Evolutionary conservation across 1,140 invertebrate species (phyloP).

Genomic region (Papilio helenus): DNA sequence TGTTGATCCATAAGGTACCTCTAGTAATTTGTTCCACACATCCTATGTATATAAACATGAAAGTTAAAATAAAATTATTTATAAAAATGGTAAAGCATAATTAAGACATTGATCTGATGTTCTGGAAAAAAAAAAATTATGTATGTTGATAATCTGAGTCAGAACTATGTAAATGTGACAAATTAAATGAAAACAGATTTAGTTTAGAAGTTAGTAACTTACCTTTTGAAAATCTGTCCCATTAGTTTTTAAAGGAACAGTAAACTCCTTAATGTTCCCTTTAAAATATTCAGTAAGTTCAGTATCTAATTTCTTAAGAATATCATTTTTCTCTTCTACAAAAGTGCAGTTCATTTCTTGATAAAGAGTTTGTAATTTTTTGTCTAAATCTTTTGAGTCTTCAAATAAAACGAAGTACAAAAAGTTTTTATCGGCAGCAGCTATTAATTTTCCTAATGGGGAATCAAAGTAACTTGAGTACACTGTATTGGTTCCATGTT

Average conservation of each 20-base stretch:
- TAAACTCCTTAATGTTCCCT: constrained; percentile 64
- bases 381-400: constrained; percentile 68
- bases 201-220: not conserved
- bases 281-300: constrained; percentile 65
- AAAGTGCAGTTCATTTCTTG: constrained; percentile 59
- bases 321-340: constrained; percentile 56
- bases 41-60: constrained; percentile 54
- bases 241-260: constrained; percentile 61
- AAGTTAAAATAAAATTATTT: constrained; percentile 3
- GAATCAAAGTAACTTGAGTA: constrained; percentile 52
- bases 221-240: constrained; percentile 77
- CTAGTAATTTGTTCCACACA: constrained; percentile 69
- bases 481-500: constrained; percentile 42
- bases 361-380: constrained; percentile 53
- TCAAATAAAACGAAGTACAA: constrained; percentile 64
- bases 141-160: not conserved
- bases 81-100: not conserved
- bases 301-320: constrained; percentile 57
- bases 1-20: constrained; percentile 70
- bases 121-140: not conserved
- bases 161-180: too few relatives aligned
- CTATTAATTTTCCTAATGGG: constrained; percentile 61
- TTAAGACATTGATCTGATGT: not conserved
- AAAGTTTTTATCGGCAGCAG: constrained; percentile 62
- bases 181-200: not conserved